These are phyloP conservation scores for Chaetogeoica ovagalla DNA, from an alignment of 2,888 invertebrate genomes.

Conservation along the genomic window DNA sequence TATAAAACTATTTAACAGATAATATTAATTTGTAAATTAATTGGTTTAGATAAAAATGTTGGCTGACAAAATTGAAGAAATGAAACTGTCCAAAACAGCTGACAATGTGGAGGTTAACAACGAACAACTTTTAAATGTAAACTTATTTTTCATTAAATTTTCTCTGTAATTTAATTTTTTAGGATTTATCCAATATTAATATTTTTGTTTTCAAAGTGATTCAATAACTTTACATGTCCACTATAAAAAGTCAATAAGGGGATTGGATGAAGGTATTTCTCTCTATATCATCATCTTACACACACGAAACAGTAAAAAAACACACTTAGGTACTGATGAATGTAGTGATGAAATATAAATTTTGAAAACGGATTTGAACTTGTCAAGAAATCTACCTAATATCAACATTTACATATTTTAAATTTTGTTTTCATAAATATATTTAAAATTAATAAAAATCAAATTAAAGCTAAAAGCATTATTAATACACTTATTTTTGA, in stretches of 20 bases:
- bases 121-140: slow-evolving; percentile 32
- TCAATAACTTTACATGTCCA: neutral
- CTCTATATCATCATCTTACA: no score
- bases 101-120: slow-evolving; percentile 24
- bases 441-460: no score
- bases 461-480: no score
- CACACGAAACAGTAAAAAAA: no score
- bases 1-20: neutral
- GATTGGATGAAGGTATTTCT: neutral
- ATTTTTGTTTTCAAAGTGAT: neutral
- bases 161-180: neutral
- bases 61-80: slow-evolving; percentile 46
- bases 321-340: no score
- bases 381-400: no score
- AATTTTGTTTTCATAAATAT: no score
- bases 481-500: no score
- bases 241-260: neutral
- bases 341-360: no score
- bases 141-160: neutral
- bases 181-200: neutral
- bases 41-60: slow-evolving; percentile 17
- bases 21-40: neutral
- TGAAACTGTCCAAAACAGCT: slow-evolving; percentile 29
- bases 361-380: no score
- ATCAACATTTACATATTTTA: no score